Evolutionary conservation across 2,797 vertebrate genomes (phyloP), one percentile per base, ranked within the genome.

Genomic region (Perdix hodgsoniae): DNA sequence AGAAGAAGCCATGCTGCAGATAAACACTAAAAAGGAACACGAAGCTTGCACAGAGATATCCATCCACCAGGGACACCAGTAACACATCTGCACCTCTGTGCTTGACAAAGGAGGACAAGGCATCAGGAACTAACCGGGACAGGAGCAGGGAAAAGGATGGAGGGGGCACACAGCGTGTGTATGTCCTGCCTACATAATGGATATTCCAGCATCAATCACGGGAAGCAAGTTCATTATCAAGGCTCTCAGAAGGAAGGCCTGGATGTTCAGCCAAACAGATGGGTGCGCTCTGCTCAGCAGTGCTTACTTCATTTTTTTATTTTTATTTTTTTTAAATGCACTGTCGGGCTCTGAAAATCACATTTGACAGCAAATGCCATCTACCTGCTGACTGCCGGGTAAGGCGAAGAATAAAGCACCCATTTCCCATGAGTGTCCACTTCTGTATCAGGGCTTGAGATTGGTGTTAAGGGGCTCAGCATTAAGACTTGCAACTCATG

Each of bases 111-210:
- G 63, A 54, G 49, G 56, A 27, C 33, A 40, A 14, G 0, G 19
- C 15, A 0, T 7, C 6, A 35, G 42, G 50, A 50, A 14, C 0
- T 7, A 33, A 31, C 0, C 1, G 19, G 14, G n/a, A 6, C n/a
- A 50, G 47, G 11, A n/a, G 11, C 17, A 33, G 47, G 45, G 22
- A 45, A 47, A 21, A 40, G 35, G 39, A 47, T 5, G 47, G 19
- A 23, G 45, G 79, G 31, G 40, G 24, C 40, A 44, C 47, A 3
- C 3, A 6, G 59, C 47, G 6, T 10, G 26, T 19, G 33, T 11
- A 2, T 2, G 18, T n/a, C 49, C 37, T 67, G 59, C 60, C 64
- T 18, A 21, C 2, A 0, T 7, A 29, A 64, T 1, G 54, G 14
- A 11, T 39, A 52, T 45, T 33, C 27, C 79, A 57, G 54, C 52